Evolutionary conservation across 2,888 invertebrate genomes (phyloP), one percentile per base, ranked within the genome.

Genomic region (Ornithoptera priamus): DNA sequence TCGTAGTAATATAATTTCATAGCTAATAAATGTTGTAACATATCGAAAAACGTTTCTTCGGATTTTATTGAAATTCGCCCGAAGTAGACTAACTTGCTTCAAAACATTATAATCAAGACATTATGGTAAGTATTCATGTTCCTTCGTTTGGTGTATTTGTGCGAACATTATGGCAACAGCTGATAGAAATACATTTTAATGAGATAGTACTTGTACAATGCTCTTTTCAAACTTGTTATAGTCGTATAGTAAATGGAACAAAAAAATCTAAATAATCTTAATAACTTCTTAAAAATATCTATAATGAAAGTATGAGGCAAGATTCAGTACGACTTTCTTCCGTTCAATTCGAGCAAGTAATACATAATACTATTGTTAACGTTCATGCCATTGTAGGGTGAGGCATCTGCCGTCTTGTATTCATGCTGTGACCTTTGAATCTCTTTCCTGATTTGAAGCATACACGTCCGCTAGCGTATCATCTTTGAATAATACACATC

Each of bases 351-450:
- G 70, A 67, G 62, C 69, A 68, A 71, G 71, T 67, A 65, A 75
- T 62, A 70, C 69, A 68, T 59, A 71, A 73, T 77, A 74, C 81
- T 79, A 80, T 82, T 83, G 82, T 83, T 80, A 75, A 76, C 72
- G 76, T 74, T 75, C 75, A 72, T 70, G 72, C 79, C 77, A 86
- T 89, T 88, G 85, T 87, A 46, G 53, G 24, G 12, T 46, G 60
- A 71, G 80, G 82, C 91, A 91, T 87, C 89, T 91, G 90, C 85
- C 82, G 74, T 78, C 74, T 74, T 84, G 85, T 86, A 89, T 89
- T 88, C 87, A 85, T 73, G 76, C 76, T 77, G 74, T 87, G 87
- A 90, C 88, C 90, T 90, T 88, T 89, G 79, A 75, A 76, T 75
- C 74, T 77, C 75, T 77, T 74, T 75, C 74, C 70, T 74, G 63